Percentiles rank a stretch among this genome's conserved stretches.
These are phyloP conservation scores for Adelphocoris suturalis DNA, from an alignment of 2,888 invertebrate genomes.

Conservation along the genomic window DNA sequence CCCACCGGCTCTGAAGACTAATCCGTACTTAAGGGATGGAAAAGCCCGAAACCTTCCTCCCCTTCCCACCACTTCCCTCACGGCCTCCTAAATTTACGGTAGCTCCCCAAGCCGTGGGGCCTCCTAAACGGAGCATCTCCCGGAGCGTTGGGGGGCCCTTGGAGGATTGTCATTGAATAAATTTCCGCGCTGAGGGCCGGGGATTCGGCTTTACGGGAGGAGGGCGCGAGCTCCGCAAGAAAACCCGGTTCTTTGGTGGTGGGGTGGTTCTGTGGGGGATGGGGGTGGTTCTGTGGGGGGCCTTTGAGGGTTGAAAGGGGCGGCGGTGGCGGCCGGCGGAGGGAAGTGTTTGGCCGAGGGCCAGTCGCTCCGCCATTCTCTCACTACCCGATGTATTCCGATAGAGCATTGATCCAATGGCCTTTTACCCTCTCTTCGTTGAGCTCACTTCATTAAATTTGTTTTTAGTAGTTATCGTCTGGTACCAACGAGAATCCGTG, in stretches of 20 bases:
- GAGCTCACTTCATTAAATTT: conserved; percentile 56
- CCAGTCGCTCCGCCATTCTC: conserved; percentile 50
- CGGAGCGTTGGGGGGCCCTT: background rate
- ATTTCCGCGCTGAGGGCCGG: conserved; percentile 15
- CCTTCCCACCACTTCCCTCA: too few relatives aligned
- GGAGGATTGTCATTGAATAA: conserved; percentile 62
- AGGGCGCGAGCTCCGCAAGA: background rate
- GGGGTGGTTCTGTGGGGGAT: background rate
- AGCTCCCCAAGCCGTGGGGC: background rate
- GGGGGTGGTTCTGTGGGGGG: background rate
- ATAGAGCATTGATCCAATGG: conserved; percentile 69
- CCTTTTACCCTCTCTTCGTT: conserved; percentile 49
- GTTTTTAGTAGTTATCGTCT: conserved; percentile 1
- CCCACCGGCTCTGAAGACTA: conserved; percentile 55
- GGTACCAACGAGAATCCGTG: background rate
- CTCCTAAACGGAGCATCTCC: conserved; percentile 26
- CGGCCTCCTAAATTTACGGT: conserved; percentile 22
- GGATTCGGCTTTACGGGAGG: conserved; percentile 16
- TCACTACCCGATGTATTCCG: conserved; percentile 66
- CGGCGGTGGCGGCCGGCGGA: background rate
- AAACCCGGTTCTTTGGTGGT: too few relatives aligned
- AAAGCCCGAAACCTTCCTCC: conserved; percentile 6
- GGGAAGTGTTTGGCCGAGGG: conserved; percentile 46
- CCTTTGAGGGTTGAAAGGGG: conserved; percentile 10
- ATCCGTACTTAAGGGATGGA: conserved; percentile 62